Base-by-base conservation (phyloP, 1,140 invertebrate genomes). In the Drosophila mojavensis region DNA sequence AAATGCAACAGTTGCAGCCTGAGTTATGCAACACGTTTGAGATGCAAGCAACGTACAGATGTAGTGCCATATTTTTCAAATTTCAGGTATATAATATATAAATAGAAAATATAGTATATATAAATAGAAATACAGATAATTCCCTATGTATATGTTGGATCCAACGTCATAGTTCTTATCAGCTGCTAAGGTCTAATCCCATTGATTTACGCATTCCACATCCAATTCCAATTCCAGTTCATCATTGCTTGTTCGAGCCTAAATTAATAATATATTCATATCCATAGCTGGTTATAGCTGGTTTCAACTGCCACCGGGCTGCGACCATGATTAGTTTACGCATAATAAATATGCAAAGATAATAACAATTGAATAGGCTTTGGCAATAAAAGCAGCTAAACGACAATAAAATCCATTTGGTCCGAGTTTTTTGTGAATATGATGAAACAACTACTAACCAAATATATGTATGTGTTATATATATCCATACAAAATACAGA, bases 261-360 rank as follows among this genome's bases (percentile, higher is more conserved):
- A 20, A 15, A 28, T 17, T 41, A 54, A 17, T 54, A 33, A 33
- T 20, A 26, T 41, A 56, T 68, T 60, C 65, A 47, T 47, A 61
- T 24, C 43, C 36, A 55, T 24, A 24, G 20, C 20, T 24, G 20
- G 33, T 55, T 43, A 55, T 36, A 47, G 17, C 43, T 17, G 43
- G 43, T 10, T 11, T 33, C 7, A 33, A n/a, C 28, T 36, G n/a
- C 13, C 48, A 13, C 10, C 5, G 5, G 7, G 51, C 51, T 4
- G 24, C 10, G 7, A 5, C 20, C 4, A 5, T 13, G 48, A 26
- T 50, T 50, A 28, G 51, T 11, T 39, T 39, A 39, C 11, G 36
- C 26, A 39, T 48, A 56, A 61, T 67, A 76, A 78, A 78, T 60
- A 60, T 64, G 69, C 59, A 82, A 69, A 48, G 79, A 70, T 75